phyloP scores from a whole-genome alignment of 1,140 invertebrate species.

The Drosophila trapezifrons region DNA sequence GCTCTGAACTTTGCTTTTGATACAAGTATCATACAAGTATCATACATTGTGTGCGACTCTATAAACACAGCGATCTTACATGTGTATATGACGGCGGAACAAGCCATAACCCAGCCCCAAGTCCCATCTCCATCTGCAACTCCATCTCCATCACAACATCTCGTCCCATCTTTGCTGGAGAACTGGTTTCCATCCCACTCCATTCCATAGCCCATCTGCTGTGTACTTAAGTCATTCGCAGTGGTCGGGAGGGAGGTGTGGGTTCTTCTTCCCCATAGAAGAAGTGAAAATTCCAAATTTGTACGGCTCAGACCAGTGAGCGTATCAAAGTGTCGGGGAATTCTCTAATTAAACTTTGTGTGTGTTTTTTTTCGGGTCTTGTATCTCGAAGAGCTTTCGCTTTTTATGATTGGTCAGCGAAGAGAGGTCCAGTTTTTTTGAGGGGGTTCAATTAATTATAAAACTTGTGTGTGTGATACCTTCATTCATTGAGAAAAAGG shows the following conservation, averaged over 20 bases:
- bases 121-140: conserved; percentile 1
- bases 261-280: conserved; percentile 32
- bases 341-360: conserved; percentile 64
- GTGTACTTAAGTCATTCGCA: conserved; percentile 40
- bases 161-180: conserved; percentile 31
- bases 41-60: conserved; percentile 61
- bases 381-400: conserved; percentile 55
- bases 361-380: conserved; percentile 6
- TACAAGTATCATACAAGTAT: conserved; percentile 34
- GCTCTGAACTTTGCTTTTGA: conserved; percentile 57
- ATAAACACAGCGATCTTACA: conserved; percentile 58
- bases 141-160: conserved; percentile 13
- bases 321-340: conserved; percentile 60
- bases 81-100: conserved; percentile 63
- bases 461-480: conserved; percentile 22
- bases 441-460: conserved; percentile 37
- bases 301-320: conserved; percentile 40
- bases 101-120: conserved; percentile 67
- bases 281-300: conserved; percentile 67
- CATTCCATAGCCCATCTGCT: conserved; percentile 26
- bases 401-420: conserved; percentile 48
- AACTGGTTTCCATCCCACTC: conserved; percentile 59
- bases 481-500: conserved; percentile 25
- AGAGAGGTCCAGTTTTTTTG: conserved; percentile 36
- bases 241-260: conserved; percentile 39